These are phyloP conservation scores for Cyclophora punctaria DNA, from an alignment of 2,888 invertebrate species.

Conservation along the genomic window DNA sequence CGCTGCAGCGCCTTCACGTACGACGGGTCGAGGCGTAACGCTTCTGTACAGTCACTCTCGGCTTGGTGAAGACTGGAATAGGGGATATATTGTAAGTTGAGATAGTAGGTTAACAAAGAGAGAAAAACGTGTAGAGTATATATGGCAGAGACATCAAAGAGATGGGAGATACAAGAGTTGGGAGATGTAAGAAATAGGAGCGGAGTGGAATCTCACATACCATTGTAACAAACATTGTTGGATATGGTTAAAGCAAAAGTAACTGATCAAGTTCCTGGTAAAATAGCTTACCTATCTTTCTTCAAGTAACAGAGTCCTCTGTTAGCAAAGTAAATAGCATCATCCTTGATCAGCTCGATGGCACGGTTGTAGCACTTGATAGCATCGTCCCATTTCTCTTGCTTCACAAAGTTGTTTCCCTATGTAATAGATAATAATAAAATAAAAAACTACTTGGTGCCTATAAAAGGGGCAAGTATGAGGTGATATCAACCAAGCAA, in stretches of 20 bases:
- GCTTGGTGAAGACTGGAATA: slow-evolving; percentile 77
- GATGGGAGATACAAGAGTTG: too few species aligned
- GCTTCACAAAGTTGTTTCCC: slow-evolving; percentile 88
- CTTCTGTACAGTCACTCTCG: slow-evolving; percentile 86
- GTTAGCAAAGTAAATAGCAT: slow-evolving; percentile 90
- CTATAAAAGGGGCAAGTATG: too few species aligned
- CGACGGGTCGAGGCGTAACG: slow-evolving; percentile 83
- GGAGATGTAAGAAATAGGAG: too few species aligned
- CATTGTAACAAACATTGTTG: not conserved
- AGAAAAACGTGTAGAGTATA: too few species aligned
- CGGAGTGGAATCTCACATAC: too few species aligned
- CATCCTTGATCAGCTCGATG: slow-evolving; percentile 84
- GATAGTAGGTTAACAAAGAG: too few species aligned
- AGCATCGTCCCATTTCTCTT: slow-evolving; percentile 88
- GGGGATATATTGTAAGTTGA: too few species aligned
- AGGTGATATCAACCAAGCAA: too few species aligned
- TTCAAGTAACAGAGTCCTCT: slow-evolving; percentile 91
- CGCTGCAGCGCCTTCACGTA: slow-evolving; percentile 91
- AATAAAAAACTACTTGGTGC: too few species aligned
- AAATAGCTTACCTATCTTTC: slow-evolving; percentile 79
- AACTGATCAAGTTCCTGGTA: not conserved
- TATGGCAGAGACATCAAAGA: too few species aligned
- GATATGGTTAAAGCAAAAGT: not conserved
- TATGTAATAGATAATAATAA: slow-evolving; percentile 21
- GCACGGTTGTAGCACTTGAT: slow-evolving; percentile 91